These are phyloP conservation scores for Sigmodon hispidus DNA, from an alignment of 2,113 vertebrate species.

Conservation along the genomic window DNA sequence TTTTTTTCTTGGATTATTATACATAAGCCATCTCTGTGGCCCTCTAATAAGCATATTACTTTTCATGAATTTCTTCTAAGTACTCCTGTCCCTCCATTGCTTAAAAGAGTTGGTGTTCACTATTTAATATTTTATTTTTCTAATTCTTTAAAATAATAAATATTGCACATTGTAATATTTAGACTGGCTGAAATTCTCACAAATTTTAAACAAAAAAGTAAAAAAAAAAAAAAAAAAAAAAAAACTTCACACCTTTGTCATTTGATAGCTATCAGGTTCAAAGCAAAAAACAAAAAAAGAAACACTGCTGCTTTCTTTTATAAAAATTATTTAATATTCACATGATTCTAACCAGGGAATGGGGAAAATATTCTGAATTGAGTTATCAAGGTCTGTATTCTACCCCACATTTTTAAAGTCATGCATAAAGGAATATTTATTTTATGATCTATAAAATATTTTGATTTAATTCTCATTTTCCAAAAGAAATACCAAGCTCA, in stretches of 20 bases:
- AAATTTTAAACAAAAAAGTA: not conserved
- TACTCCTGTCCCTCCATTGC: not conserved
- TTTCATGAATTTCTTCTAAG: slow-evolving; percentile 16
- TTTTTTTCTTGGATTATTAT: slow-evolving; percentile 7
- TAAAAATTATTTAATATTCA: slow-evolving; percentile 29
- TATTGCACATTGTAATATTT: slow-evolving; percentile 28
- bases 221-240: not conserved
- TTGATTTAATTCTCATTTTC: slow-evolving; percentile 58
- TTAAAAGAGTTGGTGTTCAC: not conserved
- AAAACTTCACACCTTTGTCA: not conserved
- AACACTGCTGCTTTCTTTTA: not conserved
- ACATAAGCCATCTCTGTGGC: not conserved
- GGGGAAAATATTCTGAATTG: slow-evolving; percentile 43
- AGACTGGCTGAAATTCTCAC: slow-evolving; percentile 13
- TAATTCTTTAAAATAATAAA: not conserved
- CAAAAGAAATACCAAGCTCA: slow-evolving; percentile 56
- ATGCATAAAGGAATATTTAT: slow-evolving; percentile 48
- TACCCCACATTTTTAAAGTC: slow-evolving; percentile 45
- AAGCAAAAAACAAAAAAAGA: not conserved
- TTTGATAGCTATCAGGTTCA: not conserved
- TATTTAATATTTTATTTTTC: slow-evolving; percentile 36
- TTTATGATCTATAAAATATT: slow-evolving; percentile 53
- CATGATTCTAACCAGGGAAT: slow-evolving; percentile 13
- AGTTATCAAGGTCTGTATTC: slow-evolving; percentile 7
- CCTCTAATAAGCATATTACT: not conserved